Evolutionary conservation across 2,797 vertebrate genomes (phyloP).

Genomic region (Aldrovandia affinis): DNA sequence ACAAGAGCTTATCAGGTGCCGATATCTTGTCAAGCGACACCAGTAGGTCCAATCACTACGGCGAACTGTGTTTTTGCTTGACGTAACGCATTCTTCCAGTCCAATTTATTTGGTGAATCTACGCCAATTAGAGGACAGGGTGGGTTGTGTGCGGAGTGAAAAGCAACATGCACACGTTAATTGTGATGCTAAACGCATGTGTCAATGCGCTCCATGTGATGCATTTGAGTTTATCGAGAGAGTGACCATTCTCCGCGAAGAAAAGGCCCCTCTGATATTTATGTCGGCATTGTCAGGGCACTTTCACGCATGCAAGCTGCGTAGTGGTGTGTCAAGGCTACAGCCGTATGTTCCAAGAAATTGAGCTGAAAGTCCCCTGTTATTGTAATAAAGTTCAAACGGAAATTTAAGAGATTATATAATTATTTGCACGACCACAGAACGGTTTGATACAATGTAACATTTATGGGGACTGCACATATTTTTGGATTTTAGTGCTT

Average conservation of each 20-base stretch:
- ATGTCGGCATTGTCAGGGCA: background rate
- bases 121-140: background rate
- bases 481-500: background rate
- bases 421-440: background rate
- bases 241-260: no score
- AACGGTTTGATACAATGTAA: background rate
- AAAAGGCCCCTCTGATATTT: background rate
- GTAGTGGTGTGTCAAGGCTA: background rate
- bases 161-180: background rate
- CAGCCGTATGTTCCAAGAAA: background rate
- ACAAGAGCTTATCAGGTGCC: conserved; percentile 12
- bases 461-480: background rate
- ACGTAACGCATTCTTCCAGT: background rate
- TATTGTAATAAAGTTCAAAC: background rate
- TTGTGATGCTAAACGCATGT: background rate
- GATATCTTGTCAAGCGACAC: background rate
- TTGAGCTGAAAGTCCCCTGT: background rate
- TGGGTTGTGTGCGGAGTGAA: background rate
- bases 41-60: conserved; percentile 9
- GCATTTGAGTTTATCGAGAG: background rate
- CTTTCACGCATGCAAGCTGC: background rate
- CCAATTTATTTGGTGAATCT: background rate
- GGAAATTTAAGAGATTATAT: background rate
- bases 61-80: background rate
- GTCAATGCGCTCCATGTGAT: background rate